Conservation (phyloP, 1,140 invertebrate species). For the Notospermus geniculatus region DNA sequence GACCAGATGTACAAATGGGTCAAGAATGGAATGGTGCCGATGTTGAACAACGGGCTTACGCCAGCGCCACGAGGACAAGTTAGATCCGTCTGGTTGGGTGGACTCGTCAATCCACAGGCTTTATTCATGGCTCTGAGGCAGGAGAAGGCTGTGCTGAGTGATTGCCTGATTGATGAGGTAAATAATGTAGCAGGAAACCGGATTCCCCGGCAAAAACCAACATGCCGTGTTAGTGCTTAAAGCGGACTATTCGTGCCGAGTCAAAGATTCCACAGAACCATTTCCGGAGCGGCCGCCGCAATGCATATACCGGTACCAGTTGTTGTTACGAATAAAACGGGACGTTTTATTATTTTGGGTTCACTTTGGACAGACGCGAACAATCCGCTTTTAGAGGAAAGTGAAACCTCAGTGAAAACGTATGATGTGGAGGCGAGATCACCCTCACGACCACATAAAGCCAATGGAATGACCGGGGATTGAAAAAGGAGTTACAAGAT, state of each 20-base stretch:
- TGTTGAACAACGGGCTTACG: slow-evolving; percentile 33
- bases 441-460: not conserved
- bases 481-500: not conserved
- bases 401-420: not conserved
- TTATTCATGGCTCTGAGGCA: slow-evolving; percentile 42
- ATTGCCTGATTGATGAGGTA: slow-evolving; percentile 37
- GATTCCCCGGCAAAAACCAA: not conserved
- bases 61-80: slow-evolving; percentile 37
- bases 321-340: too few species aligned
- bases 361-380: too few species aligned
- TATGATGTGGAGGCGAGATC: too few species aligned
- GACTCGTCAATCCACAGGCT: slow-evolving; percentile 48
- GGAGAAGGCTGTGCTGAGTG: slow-evolving; percentile 46
- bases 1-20: slow-evolving; percentile 45
- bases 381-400: too few species aligned
- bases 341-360: too few species aligned
- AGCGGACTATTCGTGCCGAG: too few species aligned
- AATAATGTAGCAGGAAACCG: too few species aligned
- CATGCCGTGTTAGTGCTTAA: slow-evolving; percentile 5
- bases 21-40: slow-evolving; percentile 46
- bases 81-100: slow-evolving; percentile 47
- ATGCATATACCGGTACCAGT: too few species aligned
- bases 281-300: too few species aligned
- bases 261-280: too few species aligned
- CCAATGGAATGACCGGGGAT: too few species aligned